Conservation (phyloP, 2,888 invertebrate genomes). For the Diaprepes abbreviatus region DNA sequence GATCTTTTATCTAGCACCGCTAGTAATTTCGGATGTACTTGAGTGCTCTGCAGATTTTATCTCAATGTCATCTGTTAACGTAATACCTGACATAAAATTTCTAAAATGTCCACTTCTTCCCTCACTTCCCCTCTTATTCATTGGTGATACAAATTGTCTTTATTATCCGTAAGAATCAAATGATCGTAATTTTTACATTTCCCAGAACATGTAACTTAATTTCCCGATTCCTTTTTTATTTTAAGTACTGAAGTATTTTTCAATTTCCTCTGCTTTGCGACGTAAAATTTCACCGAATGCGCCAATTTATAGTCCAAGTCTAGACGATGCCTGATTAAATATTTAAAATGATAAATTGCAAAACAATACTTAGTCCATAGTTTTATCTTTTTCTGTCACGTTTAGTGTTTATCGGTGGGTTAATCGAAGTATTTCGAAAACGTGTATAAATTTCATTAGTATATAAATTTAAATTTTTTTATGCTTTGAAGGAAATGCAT, state of each 20-base stretch:
- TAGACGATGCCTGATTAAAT: conserved; percentile 38
- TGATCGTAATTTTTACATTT: background rate
- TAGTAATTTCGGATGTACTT: too few species aligned
- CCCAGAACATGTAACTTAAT: background rate
- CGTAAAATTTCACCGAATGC: conserved; percentile 22
- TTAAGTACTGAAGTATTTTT: conserved; percentile 23
- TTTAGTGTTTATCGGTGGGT: background rate
- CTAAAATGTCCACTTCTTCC: too few species aligned
- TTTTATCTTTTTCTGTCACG: background rate
- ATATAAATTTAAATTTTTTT: too few species aligned
- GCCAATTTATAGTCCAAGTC: conserved; percentile 35
- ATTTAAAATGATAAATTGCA: conserved; percentile 39
- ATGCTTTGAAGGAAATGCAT: too few species aligned
- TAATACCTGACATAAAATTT: too few species aligned
- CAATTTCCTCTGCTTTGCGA: conserved; percentile 26
- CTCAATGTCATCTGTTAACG: too few species aligned
- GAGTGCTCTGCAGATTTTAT: too few species aligned
- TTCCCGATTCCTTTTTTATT: background rate
- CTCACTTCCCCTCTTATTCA: too few species aligned
- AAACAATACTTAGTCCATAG: conserved; percentile 24
- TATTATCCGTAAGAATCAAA: background rate
- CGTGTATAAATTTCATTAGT: too few species aligned
- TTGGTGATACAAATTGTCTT: too few species aligned
- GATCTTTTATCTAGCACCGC: too few species aligned
- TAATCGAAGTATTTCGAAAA: too few species aligned